phyloP scores from a whole-genome alignment of 2,797 vertebrate species.

The Gila robusta region DNA sequence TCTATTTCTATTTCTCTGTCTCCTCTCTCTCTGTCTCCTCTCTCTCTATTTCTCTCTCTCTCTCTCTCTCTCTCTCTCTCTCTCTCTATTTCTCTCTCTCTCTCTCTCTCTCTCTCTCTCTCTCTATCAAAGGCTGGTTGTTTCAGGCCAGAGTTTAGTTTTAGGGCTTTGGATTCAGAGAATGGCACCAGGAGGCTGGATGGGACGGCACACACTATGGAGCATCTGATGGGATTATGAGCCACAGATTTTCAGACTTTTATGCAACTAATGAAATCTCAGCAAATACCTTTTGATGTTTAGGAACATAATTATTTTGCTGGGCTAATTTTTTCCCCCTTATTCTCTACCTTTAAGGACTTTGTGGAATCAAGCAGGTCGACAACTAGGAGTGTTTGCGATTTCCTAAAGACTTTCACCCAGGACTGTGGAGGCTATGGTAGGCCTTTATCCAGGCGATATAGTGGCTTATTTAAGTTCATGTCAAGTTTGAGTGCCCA shows the following conservation, averaged over 20 bases:
- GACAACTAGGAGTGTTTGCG: conserved; percentile 59
- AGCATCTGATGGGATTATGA: conserved; percentile 77
- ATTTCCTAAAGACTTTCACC: conserved; percentile 66
- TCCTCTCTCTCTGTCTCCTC: too few relatives aligned
- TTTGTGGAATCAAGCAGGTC: conserved; percentile 59
- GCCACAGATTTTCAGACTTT: conserved; percentile 60
- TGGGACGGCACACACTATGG: conserved; percentile 67
- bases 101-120: conserved; percentile 37
- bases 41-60: too few relatives aligned
- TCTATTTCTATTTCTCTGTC: too few relatives aligned
- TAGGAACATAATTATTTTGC: not conserved
- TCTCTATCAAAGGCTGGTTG: conserved; percentile 73
- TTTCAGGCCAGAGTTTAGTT: conserved; percentile 76
- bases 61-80: too few relatives aligned
- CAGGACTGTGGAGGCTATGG: conserved; percentile 66
- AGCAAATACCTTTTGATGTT: not conserved
- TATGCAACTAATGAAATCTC: conserved; percentile 36
- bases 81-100: not conserved
- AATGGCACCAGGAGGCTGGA: conserved; percentile 66
- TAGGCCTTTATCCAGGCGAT: conserved; percentile 48
- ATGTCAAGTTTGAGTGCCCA: not conserved
- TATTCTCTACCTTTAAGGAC: not conserved
- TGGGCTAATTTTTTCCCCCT: not conserved
- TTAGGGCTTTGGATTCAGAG: conserved; percentile 76
- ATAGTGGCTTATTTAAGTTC: conserved; percentile 47